phyloP scores from a whole-genome alignment of 2,113 vertebrate species.

The Nycticorax nycticorax region DNA sequence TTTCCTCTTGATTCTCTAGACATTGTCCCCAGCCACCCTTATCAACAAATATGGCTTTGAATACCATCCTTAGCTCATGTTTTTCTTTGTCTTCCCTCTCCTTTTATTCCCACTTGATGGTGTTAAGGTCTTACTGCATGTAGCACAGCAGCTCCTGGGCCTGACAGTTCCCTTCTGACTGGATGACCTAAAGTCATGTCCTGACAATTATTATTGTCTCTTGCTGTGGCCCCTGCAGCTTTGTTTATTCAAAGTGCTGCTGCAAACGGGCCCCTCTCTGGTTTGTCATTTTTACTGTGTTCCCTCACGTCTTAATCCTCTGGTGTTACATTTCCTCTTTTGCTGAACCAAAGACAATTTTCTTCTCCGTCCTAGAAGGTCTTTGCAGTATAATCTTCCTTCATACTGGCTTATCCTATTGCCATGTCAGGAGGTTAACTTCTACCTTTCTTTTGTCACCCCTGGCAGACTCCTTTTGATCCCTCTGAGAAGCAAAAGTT shows the following conservation, averaged over 20 bases:
- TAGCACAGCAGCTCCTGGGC: background rate
- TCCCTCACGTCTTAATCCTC: background rate
- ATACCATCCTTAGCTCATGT: background rate
- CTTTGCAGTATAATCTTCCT: slow-evolving; percentile 13
- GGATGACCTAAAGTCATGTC: background rate
- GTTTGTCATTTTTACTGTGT: background rate
- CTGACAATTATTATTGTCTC: background rate
- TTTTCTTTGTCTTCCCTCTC: background rate
- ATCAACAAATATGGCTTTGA: background rate
- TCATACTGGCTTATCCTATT: slow-evolving; percentile 12
- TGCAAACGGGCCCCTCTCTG: background rate
- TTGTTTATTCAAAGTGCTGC: slow-evolving; percentile 9
- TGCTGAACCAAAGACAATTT: slow-evolving; percentile 32
- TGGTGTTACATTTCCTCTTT: background rate
- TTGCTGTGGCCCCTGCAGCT: background rate
- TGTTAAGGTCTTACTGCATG: background rate
- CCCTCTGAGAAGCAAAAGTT: slow-evolving; percentile 18
- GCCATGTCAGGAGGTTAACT: slow-evolving; percentile 53
- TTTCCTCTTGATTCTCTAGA: background rate
- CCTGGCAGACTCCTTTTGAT: slow-evolving; percentile 31
- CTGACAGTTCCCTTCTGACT: background rate
- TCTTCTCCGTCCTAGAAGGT: background rate
- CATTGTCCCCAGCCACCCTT: background rate
- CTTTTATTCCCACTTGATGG: background rate
- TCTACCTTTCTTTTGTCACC: slow-evolving; percentile 29